Evolutionary conservation across 2,797 vertebrate species (phyloP), one percentile per base, ranked within the genome.

Genomic region (Lacerta agilis): DNA sequence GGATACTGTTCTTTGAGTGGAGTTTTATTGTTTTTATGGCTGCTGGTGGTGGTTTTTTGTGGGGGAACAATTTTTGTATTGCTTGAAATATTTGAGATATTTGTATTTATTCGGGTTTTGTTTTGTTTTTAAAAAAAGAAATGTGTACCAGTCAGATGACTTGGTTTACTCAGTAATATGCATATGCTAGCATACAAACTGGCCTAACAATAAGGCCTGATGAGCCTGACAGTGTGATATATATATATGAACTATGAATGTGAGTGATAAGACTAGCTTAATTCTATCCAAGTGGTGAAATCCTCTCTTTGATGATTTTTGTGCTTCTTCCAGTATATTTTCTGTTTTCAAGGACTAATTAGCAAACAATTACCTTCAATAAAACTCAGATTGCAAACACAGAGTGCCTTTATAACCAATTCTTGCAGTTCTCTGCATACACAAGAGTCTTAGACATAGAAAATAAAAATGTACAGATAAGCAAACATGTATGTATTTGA

Each of bases 401-500:
- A 75, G 38, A 27, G 7, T 83, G 10, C 6, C 18, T n/a, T 80
- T 43, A 82, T 49, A n/a, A 4, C 33, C 49, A 67, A 76, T 6
- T 38, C 38, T 72, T 79, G 43, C 13, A 61, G 17, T 9, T 79
- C 5, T 72, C 6, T 79, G 20, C 7, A 61, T 27, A 58, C 41
- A 3, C 43, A 29, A 36, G 25, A 36, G 25, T 71, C 38, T 72
- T 79, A 73, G n/a, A 36, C 5, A 55, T n/a, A 78, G 33, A 49
- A 69, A 83, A 69, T 29, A 23, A 20, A 64, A 7, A 67, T 38
- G 79, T 92, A 85, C 78, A 25, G 64, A 43, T n/a, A 25, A 78
- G 3, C 87, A n/a, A 83, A 84, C 87, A 69, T 29, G 87, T 6
- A 58, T 73, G 81, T 84, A 90, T 89, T 80, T 91, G n/a, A n/a